Percentiles rank a stretch among this genome's conserved stretches.
Evolutionary conservation across 1,140 invertebrate species (phyloP).

Genomic region (Lasioglossum baleicum): DNA sequence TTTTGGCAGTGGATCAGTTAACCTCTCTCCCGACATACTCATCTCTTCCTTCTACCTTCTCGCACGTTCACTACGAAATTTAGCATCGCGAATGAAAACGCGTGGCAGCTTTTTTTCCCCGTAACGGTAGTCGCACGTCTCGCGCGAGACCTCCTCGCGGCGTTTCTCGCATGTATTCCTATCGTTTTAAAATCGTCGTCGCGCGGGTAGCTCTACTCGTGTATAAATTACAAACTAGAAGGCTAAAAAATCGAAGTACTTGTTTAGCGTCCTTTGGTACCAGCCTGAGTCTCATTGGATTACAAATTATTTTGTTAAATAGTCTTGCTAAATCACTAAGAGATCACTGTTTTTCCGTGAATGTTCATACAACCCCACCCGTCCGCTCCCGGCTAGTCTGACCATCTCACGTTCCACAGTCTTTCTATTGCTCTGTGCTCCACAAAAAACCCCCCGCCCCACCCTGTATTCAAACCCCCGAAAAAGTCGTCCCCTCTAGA

Average conservation of each 20-base stretch:
- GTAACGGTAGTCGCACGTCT: slow-evolving; percentile 52
- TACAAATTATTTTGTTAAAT: slow-evolving; percentile 68
- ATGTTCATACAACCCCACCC: background rate
- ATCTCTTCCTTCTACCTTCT: background rate
- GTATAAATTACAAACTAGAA: slow-evolving; percentile 60
- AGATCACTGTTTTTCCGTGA: slow-evolving; percentile 55
- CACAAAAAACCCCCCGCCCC: background rate
- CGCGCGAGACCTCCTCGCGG: slow-evolving; percentile 20
- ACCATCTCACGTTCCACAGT: slow-evolving; percentile 9
- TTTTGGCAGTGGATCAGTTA: slow-evolving; percentile 53
- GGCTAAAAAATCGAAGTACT: slow-evolving; percentile 61
- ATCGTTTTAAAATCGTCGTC: slow-evolving; percentile 12
- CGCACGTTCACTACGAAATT: background rate
- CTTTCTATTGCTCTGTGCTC: slow-evolving; percentile 32
- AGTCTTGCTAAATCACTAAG: slow-evolving; percentile 66
- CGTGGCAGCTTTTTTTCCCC: background rate
- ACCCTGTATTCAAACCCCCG: too few species aligned
- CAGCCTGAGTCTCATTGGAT: slow-evolving; percentile 70
- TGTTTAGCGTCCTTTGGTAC: slow-evolving; percentile 65
- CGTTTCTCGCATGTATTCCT: too few species aligned
- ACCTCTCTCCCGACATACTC: background rate
- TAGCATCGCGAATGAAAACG: background rate
- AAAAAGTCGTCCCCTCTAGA: too few species aligned
- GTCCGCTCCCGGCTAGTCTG: background rate
- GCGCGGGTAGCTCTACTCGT: slow-evolving; percentile 37